A percentile compares a stretch with the other conserved stretches of the same genome.
These are phyloP conservation scores for Drosophila multiciliata DNA, from an alignment of 2,888 invertebrate species.

Conservation along the genomic window DNA sequence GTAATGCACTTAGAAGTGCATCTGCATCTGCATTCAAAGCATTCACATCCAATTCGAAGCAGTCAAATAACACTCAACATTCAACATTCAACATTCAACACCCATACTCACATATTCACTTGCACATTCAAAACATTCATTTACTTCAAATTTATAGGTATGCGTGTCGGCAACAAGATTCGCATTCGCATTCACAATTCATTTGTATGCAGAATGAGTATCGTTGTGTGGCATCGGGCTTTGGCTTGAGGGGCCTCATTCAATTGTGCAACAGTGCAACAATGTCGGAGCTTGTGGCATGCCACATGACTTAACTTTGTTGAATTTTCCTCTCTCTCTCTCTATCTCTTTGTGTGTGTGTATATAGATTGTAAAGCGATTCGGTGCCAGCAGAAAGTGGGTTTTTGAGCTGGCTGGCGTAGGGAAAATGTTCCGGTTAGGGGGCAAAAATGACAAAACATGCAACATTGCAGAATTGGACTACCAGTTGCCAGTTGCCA, in stretches of 20 bases:
- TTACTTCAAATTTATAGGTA: constrained; percentile 8
- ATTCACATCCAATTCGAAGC: constrained; percentile 33
- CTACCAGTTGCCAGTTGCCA: constrained; percentile 7
- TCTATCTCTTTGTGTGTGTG: neutral
- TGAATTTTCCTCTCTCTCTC: neutral
- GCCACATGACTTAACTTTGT: constrained; percentile 48
- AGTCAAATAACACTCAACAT: neutral
- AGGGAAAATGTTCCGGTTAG: neutral
- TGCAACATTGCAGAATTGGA: constrained; percentile 14
- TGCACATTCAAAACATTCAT: constrained; percentile 11
- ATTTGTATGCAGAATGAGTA: constrained; percentile 47
- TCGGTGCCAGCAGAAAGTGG: constrained; percentile 1
- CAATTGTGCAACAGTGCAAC: constrained; percentile 57
- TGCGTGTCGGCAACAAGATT: constrained; percentile 7
- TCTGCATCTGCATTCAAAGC: constrained; percentile 25
- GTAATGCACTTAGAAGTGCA: constrained; percentile 21
- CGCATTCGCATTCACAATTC: constrained; percentile 14
- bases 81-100: constrained; percentile 10
- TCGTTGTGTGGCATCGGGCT: constrained; percentile 38
- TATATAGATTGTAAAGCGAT: constrained; percentile 23
- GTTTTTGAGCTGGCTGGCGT: neutral
- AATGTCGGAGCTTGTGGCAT: constrained; percentile 45
- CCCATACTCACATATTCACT: neutral
- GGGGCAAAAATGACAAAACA: neutral
- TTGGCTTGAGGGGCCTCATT: constrained; percentile 50